Conservation (phyloP, 2,113 vertebrate species). For the Oenanthe melanoleuca region DNA sequence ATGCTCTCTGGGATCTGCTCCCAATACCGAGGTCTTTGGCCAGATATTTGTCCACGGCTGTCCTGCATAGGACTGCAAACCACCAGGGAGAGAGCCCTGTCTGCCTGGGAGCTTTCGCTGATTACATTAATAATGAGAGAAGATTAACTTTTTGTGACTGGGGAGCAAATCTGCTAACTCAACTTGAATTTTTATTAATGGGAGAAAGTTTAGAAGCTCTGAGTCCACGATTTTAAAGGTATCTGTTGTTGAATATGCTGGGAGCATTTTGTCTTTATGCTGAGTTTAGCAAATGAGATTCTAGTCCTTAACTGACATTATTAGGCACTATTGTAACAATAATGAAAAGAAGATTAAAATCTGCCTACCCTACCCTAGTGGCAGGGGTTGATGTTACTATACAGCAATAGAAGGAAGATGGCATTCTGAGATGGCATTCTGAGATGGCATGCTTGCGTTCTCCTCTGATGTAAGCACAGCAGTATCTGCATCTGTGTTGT, state of each 20-base stretch:
- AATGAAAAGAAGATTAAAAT: constrained; percentile 55
- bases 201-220: background rate
- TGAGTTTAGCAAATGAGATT: constrained; percentile 42
- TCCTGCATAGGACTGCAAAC: background rate
- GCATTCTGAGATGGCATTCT: background rate
- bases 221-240: background rate
- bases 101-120: background rate
- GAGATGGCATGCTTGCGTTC: background rate
- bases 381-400: background rate
- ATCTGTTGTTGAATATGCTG: background rate
- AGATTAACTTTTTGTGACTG: background rate
- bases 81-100: background rate
- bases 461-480: background rate
- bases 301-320: constrained; percentile 26
- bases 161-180: background rate
- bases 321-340: constrained; percentile 24
- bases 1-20: background rate
- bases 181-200: background rate
- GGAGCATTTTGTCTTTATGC: constrained; percentile 18
- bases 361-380: constrained; percentile 25
- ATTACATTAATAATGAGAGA: background rate
- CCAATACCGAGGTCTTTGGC: background rate
- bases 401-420: background rate
- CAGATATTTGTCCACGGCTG: background rate
- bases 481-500: background rate